A percentile compares a stretch with the other conserved stretches of the same genome.
phyloP scores from a whole-genome alignment of 2,113 vertebrate species.

The Neotragus moschatus region DNA sequence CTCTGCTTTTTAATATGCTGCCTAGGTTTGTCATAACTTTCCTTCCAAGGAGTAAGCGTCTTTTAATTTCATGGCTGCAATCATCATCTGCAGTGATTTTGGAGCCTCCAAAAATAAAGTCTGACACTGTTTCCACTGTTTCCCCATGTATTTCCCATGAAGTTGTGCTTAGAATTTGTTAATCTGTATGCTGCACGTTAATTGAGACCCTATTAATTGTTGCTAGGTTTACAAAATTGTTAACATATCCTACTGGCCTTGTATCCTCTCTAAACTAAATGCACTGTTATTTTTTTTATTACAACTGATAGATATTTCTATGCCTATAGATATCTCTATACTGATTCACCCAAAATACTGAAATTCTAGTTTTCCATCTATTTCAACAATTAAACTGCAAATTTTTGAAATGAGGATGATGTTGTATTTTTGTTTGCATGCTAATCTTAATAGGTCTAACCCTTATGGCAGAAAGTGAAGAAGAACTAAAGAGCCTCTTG shows the following conservation, averaged over 20 bases:
- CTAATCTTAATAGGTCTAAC: background rate
- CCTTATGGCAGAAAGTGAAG: too few species aligned
- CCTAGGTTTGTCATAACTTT: too few species aligned
- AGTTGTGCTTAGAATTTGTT: background rate
- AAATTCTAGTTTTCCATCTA: background rate
- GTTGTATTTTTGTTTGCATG: conserved; percentile 4
- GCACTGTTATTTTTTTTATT: background rate
- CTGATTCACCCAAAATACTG: background rate
- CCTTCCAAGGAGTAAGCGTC: too few species aligned
- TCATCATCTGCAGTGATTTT: too few species aligned
- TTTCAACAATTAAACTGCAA: background rate
- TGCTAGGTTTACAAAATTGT: background rate
- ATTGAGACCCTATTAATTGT: background rate
- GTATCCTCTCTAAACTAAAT: background rate
- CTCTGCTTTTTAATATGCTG: too few species aligned
- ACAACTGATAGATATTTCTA: background rate
- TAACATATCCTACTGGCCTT: background rate
- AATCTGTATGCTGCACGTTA: background rate
- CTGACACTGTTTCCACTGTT: too few species aligned
- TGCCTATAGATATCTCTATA: background rate
- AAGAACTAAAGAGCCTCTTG: too few species aligned
- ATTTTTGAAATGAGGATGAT: background rate
- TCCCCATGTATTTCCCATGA: too few species aligned
- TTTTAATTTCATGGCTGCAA: too few species aligned
- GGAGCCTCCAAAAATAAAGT: too few species aligned